Base-by-base conservation (phyloP, 2,888 invertebrate species). In the Helleia helle region DNA sequence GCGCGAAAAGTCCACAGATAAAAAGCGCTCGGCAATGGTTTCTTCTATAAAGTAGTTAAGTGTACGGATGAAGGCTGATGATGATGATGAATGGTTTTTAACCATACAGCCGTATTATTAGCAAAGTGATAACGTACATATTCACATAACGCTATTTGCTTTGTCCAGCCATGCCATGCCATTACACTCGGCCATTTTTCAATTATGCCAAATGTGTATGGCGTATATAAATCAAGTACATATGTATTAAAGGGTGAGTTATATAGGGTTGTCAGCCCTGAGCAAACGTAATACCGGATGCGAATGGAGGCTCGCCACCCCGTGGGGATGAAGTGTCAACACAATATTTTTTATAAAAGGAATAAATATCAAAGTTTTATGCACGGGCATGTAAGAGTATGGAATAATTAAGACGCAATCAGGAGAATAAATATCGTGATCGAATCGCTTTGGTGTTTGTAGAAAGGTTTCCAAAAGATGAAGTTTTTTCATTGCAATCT, bases 191-290 rank as follows among this genome's bases (percentile, higher is more conserved):
- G 76, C 76, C 77, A 79, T 83, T 81, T 84, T 84, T 81, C 83
- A 84, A 83, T 84, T 81, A 81, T 75, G 65, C 74, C 72, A 79
- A 83, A 81, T 83, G 81, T 76, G 67, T 71, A 67, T 68, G 67
- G 58, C 67, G 65, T 62, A 58, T 59, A 75, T 81, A 80, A 80
- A 81, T 81, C 79, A 79, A 57, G 38, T 47, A 55, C 52, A 49
- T 55, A 53, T 50, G 51, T 56, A 53, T 47, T 46, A 46, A 39
- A 36, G 46, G 44, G 48, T 42, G 53, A 51, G 52, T 45, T 14
- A 12, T 18, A 11, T 12, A 34, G 34, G 22, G 12, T 8, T 22
- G 22, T 22, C 22, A 22, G 22, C 22, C 8, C 22, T 22, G 22
- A 22, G 22, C 22, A 22, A 22, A 22, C 22, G 22, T 22, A 22